Evolutionary conservation across 2,113 vertebrate species (phyloP), one percentile per base, ranked within the genome.

Genomic region (Acrocephalus arundinaceus): DNA sequence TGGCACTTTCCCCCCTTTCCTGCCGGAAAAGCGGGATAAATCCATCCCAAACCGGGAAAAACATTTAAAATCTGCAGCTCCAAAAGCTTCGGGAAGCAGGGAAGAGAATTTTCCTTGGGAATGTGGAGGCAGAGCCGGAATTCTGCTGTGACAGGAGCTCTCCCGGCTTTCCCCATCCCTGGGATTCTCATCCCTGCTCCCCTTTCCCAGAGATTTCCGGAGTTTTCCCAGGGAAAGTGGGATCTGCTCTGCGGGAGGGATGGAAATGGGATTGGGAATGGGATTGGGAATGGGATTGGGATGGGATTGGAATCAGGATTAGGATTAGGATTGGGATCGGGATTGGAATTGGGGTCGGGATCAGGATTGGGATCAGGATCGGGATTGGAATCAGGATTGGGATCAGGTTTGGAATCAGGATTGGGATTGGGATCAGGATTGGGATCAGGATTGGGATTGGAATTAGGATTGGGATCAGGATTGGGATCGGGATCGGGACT

Each of bases 211-310:
- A 1, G 4, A 13, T 46, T 78, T 58, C 31, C 28, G 35, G 35
- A 35, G 35, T 35, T 35, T 35, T 35, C 35, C 14, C 27, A 7
- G 31, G 35, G 48, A 6, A 75, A 59, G 52, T 0, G 0, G 23
- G 13, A 54, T 20, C 41, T 70, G 77, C 37, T 73, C 48, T 65
- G 39, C 35, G 0, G 0, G 3, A 25, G 58, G 41, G 71, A 54
- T 61, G 30, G 66, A 45, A 45, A 63, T 37, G 22, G 77, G 62
- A 66, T 22, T 25, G 43, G 63, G 45, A 35, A 35, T 35, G 35
- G 35, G 35, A 35, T 35, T 35, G 35, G 35, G 35, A 35, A 35
- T 35, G 35, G 35, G 35, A 35, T 35, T 35, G 35, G 35, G 35
- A 8, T 35, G 35, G 35, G 35, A 35, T 35, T 35, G 35, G 35